Evolutionary conservation across 2,888 invertebrate species (phyloP).

Genomic region (Eristalinus aeneus): DNA sequence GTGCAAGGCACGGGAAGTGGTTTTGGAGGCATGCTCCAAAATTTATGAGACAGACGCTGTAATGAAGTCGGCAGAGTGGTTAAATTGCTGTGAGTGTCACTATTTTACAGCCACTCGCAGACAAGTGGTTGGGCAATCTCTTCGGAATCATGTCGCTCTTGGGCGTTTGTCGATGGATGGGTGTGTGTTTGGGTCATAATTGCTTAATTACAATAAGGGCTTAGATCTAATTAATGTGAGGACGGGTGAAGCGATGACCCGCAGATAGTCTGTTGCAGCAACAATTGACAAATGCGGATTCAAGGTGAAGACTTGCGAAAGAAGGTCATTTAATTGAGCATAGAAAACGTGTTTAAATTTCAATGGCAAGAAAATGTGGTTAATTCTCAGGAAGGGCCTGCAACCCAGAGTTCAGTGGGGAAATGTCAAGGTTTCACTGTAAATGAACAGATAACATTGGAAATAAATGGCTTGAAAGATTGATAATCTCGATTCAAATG

Average conservation of each 20-base stretch:
- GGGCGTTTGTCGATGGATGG: conserved; percentile 17
- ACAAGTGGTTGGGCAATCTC: background rate
- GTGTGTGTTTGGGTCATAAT: conserved; percentile 8
- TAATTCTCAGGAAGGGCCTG: background rate
- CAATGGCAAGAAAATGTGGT: background rate
- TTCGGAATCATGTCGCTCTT: background rate
- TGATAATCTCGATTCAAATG: no score
- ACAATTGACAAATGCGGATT: background rate
- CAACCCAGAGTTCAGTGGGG: background rate
- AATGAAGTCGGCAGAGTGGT: background rate
- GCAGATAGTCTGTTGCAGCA: background rate
- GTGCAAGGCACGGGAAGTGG: background rate
- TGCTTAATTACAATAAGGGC: conserved; percentile 22
- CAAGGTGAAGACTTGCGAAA: background rate
- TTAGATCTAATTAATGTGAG: conserved; percentile 22
- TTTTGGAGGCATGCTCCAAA: background rate
- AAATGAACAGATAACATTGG: background rate
- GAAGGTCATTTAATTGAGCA: background rate
- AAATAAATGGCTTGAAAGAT: background rate
- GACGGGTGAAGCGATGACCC: background rate
- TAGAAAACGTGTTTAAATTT: background rate
- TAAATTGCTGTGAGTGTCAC: background rate
- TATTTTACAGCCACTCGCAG: background rate
- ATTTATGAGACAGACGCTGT: background rate
- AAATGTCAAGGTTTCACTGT: background rate